Percentiles rank a stretch among this genome's conserved stretches.
These are phyloP conservation scores for Cotesia glomerata DNA, from an alignment of 1,140 invertebrate genomes.

Conservation along the genomic window DNA sequence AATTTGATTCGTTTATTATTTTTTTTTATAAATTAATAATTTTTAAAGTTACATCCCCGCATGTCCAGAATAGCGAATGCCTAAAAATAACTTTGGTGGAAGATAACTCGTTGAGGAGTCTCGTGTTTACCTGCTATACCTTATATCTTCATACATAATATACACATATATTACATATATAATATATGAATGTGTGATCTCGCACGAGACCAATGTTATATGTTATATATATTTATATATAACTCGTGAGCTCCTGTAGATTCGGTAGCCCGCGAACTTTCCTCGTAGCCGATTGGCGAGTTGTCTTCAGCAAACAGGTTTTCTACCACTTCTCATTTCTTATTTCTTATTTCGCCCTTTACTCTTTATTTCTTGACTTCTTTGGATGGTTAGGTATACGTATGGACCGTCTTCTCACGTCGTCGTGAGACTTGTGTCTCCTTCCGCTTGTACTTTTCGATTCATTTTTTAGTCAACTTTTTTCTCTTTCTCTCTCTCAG, in stretches of 20 bases:
- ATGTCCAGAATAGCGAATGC: background rate
- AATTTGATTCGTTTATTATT: too few relatives aligned
- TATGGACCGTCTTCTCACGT: background rate
- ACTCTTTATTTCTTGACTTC: too few relatives aligned
- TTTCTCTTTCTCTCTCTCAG: background rate
- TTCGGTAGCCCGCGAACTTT: slow-evolving; percentile 34
- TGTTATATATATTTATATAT: background rate
- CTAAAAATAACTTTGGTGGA: background rate
- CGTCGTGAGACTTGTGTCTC: slow-evolving; percentile 14
- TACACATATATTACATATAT: too few relatives aligned
- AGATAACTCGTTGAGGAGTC: background rate
- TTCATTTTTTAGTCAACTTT: slow-evolving; percentile 6
- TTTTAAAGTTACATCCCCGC: too few relatives aligned
- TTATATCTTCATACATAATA: background rate
- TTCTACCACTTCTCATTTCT: slow-evolving; percentile 9
- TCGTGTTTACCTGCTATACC: background rate
- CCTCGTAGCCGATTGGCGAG: slow-evolving; percentile 18
- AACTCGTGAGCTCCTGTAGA: slow-evolving; percentile 21
- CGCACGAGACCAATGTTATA: too few relatives aligned
- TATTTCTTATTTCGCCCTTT: too few relatives aligned
- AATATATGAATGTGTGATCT: too few relatives aligned
- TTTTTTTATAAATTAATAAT: too few relatives aligned
- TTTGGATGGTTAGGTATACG: too few relatives aligned
- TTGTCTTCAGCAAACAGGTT: slow-evolving; percentile 39
- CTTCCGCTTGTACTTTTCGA: slow-evolving; percentile 19